Percentiles rank a stretch among this genome's conserved stretches.
phyloP scores from a whole-genome alignment of 1,140 invertebrate species.

The Pogonus chalceus region DNA sequence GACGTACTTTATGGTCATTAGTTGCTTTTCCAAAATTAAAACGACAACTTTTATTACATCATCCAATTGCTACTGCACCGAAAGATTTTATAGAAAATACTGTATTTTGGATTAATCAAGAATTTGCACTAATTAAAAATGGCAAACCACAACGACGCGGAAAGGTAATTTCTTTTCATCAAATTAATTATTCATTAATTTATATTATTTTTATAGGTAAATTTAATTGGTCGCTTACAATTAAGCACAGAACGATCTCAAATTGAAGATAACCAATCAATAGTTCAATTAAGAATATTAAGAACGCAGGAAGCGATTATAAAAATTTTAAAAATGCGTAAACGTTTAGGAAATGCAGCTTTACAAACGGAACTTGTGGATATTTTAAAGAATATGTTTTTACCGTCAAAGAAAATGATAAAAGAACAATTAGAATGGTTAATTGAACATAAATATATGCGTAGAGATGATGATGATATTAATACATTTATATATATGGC shows the following conservation, averaged over 20 bases:
- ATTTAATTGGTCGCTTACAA: slow-evolving; percentile 89
- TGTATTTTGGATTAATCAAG: slow-evolving; percentile 93
- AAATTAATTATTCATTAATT: not conserved
- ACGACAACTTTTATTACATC: slow-evolving; percentile 76
- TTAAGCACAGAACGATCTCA: slow-evolving; percentile 90
- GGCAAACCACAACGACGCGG: slow-evolving; percentile 87
- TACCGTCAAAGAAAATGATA: slow-evolving; percentile 98
- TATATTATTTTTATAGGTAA: slow-evolving; percentile 39
- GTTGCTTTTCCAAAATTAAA: slow-evolving; percentile 97
- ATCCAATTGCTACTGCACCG: slow-evolving; percentile 66
- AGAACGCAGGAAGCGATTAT: slow-evolving; percentile 94
- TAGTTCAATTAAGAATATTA: slow-evolving; percentile 89
- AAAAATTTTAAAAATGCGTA: slow-evolving; percentile 97
- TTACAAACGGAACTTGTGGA: slow-evolving; percentile 94
- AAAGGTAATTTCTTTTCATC: slow-evolving; percentile 47
- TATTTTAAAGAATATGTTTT: slow-evolving; percentile 98
- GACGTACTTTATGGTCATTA: slow-evolving; percentile 93
- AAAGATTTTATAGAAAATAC: slow-evolving; percentile 93
- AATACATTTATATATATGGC: slow-evolving; percentile 98
- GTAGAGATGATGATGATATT: slow-evolving; percentile 91
- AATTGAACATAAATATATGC: slow-evolving; percentile 97
- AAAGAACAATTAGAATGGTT: slow-evolving; percentile 99
- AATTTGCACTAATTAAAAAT: slow-evolving; percentile 87
- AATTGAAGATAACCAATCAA: slow-evolving; percentile 95
- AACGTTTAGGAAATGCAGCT: slow-evolving; percentile 85